Evolutionary conservation across 2,797 vertebrate species (phyloP).

Genomic region (Lepilemur septentrionalis): DNA sequence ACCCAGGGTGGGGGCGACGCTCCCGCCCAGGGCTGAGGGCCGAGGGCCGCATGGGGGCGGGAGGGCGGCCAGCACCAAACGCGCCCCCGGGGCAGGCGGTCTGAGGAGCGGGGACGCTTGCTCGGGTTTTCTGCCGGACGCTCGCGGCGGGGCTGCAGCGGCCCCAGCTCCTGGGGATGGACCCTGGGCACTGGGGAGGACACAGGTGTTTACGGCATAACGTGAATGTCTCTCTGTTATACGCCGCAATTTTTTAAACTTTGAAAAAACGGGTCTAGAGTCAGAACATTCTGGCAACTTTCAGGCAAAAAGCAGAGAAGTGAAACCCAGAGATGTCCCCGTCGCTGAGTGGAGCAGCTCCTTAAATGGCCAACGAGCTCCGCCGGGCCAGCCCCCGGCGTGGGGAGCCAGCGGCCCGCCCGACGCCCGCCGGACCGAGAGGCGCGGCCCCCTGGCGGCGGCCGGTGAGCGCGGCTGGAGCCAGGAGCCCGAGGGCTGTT

Average conservation of each 20-base stretch:
- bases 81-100: background rate
- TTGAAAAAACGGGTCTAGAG: background rate
- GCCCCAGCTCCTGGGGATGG: background rate
- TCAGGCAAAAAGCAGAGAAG: background rate
- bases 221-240: background rate
- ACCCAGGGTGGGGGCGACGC: too few species aligned
- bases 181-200: too few species aligned
- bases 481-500: background rate
- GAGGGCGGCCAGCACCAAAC: background rate
- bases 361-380: rapidly evolving
- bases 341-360: background rate
- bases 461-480: too few species aligned
- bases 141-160: background rate
- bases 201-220: too few species aligned
- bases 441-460: background rate
- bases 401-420: background rate
- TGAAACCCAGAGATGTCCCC: background rate
- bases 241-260: background rate
- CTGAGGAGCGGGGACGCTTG: background rate
- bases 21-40: background rate
- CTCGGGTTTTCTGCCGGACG: background rate
- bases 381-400: too few species aligned
- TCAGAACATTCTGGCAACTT: background rate
- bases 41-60: background rate
- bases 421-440: background rate